phyloP scores from a whole-genome alignment of 1,140 invertebrate genomes.

The Drosophila prosaltans region DNA sequence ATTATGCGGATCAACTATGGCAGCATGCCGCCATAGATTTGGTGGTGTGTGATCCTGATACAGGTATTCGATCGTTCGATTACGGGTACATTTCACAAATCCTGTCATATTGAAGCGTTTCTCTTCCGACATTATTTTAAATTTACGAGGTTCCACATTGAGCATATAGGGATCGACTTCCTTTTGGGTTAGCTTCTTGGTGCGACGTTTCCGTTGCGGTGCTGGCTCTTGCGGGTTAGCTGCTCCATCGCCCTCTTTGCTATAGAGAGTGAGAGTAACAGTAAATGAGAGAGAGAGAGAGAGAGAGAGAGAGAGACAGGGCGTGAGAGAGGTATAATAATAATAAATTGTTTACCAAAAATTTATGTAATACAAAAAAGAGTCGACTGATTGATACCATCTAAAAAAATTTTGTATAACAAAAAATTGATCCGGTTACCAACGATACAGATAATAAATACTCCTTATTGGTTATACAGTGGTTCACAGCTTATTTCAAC shows the following conservation, averaged over 20 bases:
- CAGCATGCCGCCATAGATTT: constrained; percentile 58
- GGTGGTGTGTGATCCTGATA: constrained; percentile 71
- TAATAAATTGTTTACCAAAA: constrained; percentile 7
- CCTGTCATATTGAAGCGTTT: constrained; percentile 58
- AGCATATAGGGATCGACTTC: constrained; percentile 63
- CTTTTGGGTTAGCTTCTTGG: constrained; percentile 55
- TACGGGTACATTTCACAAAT: constrained; percentile 48
- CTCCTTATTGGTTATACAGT: too few species aligned
- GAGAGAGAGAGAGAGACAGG: not conserved
- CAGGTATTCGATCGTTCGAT: constrained; percentile 57
- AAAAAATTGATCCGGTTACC: too few species aligned
- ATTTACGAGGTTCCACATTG: constrained; percentile 54
- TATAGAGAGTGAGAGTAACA: not conserved
- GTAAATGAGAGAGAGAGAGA: not conserved
- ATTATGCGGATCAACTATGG: constrained; percentile 69
- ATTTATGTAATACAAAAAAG: not conserved
- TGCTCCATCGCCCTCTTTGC: constrained; percentile 14
- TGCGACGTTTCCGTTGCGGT: constrained; percentile 46
- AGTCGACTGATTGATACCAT: not conserved
- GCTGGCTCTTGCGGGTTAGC: constrained; percentile 31
- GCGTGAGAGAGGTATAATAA: not conserved
- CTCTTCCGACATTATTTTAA: constrained; percentile 58
- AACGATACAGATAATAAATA: too few species aligned
- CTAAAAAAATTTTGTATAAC: too few species aligned
- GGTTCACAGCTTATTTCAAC: too few species aligned